These are phyloP conservation scores for Tretioscincus oriximinensis DNA, from an alignment of 2,113 vertebrate species.

Conservation along the genomic window DNA sequence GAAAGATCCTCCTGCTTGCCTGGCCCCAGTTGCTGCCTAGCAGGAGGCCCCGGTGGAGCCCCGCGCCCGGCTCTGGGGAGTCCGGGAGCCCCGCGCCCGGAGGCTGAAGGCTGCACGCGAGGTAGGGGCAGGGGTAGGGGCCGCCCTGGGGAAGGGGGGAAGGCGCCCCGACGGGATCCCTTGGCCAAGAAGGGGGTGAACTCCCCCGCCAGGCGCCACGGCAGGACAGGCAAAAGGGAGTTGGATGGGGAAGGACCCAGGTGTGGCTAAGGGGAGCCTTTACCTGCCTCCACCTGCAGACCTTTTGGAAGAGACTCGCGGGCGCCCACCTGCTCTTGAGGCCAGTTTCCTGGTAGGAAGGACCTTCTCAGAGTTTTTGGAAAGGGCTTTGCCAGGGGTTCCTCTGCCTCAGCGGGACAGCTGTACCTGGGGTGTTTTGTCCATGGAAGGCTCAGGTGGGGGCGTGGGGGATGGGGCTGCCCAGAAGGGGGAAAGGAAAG, in stretches of 20 bases:
- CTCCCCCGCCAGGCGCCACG: no score
- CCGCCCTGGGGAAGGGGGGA: background rate
- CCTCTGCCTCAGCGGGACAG: no score
- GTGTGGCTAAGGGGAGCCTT: background rate
- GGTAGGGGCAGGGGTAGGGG: background rate
- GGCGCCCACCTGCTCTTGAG: no score
- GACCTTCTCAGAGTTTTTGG: background rate
- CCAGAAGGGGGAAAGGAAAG: no score
- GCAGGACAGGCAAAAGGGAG: background rate
- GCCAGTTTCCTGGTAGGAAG: background rate
- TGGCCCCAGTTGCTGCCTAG: background rate
- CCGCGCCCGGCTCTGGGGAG: no score
- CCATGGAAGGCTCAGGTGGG: fast-evolving
- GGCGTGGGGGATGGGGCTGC: background rate
- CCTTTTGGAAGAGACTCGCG: no score
- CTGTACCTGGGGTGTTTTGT: no score
- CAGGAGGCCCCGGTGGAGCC: background rate
- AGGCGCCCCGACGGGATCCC: background rate
- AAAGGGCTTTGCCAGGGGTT: background rate
- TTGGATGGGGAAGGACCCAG: background rate
- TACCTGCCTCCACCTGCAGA: no score
- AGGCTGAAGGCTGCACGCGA: background rate
- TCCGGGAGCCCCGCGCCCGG: background rate
- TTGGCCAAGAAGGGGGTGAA: no score
- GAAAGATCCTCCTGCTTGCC: no score